Base-by-base conservation (phyloP, 2,888 invertebrate species). In the Tenodera sinensis region DNA sequence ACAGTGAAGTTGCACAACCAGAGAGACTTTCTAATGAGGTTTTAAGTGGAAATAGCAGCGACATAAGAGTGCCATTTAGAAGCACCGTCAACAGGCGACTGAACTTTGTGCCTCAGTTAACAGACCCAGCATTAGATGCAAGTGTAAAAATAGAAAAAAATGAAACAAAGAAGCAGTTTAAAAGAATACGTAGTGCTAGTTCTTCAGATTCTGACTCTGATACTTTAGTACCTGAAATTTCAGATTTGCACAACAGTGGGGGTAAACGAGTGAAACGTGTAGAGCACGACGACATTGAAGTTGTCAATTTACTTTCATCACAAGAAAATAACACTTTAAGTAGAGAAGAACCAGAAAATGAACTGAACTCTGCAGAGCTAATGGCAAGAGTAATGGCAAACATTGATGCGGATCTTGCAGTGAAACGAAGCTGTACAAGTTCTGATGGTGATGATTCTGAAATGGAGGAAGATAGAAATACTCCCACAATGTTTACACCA, bases 321-420 rank as follows among this genome's bases (percentile, higher is more conserved):
- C 27, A 83, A 28, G 25, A 25, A 81, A 30, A n/a, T 20, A 15
- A n/a, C n/a, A n/a, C n/a, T n/a, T n/a, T n/a, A n/a, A n/a, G 20
- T 28, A 28, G 20, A 7, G 34, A n/a, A 34, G 15, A 30, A 3
- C 3, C 42, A 28, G 84, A 25, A 0, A 30, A 42, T 3, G 42
- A n/a, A 15, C 87, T 83, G 15, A 27, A 87, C 83, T 87, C 87
- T 42, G 82, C 81, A 87, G 87, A 87, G 42, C 27, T 87, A 42
- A 82, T 87, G 87, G 82, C 27, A 20, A 82, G 34, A 34, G 82
- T 87, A 14, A 83, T 82, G 82, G 87, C 87, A n/a, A 87, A 87
- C 30, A 87, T 87, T 83, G 87, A 87, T 1, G 81, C 87, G 42
- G 87, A 87, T 82, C 54, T 87, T n/a, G 87, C 28, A 83, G 87